Evolutionary conservation across 2,113 vertebrate species (phyloP), one percentile per base, ranked within the genome.

Genomic region (Heterotis niloticus): DNA sequence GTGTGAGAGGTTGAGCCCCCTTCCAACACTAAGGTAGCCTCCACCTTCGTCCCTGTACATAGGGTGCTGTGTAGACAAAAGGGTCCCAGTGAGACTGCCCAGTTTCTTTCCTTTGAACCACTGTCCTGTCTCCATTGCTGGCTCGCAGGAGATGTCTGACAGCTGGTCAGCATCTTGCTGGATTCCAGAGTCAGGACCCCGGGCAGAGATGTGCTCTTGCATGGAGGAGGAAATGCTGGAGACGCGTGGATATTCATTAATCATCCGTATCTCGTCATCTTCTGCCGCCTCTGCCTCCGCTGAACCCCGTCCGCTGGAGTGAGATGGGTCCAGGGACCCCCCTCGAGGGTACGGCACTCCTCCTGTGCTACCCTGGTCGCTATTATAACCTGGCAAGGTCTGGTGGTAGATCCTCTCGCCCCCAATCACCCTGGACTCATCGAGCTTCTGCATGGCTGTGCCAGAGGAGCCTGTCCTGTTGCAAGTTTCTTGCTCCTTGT

Each of bases 221-320:
- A 98, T 93, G 62, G 97, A 98, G 0, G 98, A 95, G 0, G 95
- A 94, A 83, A 98, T 94, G 78, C 96, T 98, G 78, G 96, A 94
- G 18, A 98, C 95, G 0, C 96, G 94, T 0, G 97, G 98, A 81
- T 97, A 96, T 84, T 99, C 98, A 0, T 98, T 99, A 82, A 99
- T 99, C 98, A 99, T 99, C 29, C 98, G 93, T 77, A 99, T 99
- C 87, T 99, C 97, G 0, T 99, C 97, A 0, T 99, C 98, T 73
- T 98, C 98, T 0, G 96, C 98, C 0, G 96, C 98, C 83, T 92
- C 0, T 93, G 91, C 76, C 91, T 98, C 97, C 0, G 97, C 98
- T 0, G 98, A 99, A 62, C 98, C 98, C 13, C 98, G 90, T 52
- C 98, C 97, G 0, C 98, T 99, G 68, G 98, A 99, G 84, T 99